These are phyloP conservation scores for Metallyticus violacea DNA, from an alignment of 2,888 invertebrate species.

Conservation along the genomic window DNA sequence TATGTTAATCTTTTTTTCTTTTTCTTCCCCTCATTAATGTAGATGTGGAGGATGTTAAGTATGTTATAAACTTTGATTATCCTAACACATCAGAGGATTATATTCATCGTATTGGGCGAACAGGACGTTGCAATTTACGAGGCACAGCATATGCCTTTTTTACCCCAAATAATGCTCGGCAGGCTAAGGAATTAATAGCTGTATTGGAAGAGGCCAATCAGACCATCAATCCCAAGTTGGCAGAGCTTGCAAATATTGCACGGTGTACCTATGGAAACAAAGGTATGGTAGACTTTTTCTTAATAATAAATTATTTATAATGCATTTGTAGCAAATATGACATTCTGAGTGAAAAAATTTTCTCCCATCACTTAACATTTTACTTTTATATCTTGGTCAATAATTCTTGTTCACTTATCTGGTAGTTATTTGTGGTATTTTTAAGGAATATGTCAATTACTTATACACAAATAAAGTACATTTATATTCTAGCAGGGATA, in stretches of 20 bases:
- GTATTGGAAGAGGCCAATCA: conserved; percentile 94
- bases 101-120: conserved; percentile 93
- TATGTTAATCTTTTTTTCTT: neutral
- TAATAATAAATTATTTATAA: too few species aligned
- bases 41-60: conserved; percentile 92
- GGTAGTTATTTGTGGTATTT: too few species aligned
- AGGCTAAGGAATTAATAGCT: conserved; percentile 87
- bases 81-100: conserved; percentile 98
- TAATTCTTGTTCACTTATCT: too few species aligned
- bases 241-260: conserved; percentile 66
- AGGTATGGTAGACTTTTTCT: conserved; percentile 11
- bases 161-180: conserved; percentile 85
- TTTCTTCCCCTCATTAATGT: too few species aligned
- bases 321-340: too few species aligned
- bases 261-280: conserved; percentile 38
- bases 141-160: conserved; percentile 98
- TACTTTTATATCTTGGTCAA: too few species aligned
- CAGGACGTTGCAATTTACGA: conserved; percentile 87
- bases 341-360: too few species aligned
- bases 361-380: too few species aligned
- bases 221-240: conserved; percentile 73
- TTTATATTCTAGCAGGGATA: too few species aligned
- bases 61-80: conserved; percentile 96
- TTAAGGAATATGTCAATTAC: too few species aligned
- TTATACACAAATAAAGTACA: too few species aligned